phyloP scores from a whole-genome alignment of 2,113 vertebrate genomes.

The Aegypius monachus region DNA sequence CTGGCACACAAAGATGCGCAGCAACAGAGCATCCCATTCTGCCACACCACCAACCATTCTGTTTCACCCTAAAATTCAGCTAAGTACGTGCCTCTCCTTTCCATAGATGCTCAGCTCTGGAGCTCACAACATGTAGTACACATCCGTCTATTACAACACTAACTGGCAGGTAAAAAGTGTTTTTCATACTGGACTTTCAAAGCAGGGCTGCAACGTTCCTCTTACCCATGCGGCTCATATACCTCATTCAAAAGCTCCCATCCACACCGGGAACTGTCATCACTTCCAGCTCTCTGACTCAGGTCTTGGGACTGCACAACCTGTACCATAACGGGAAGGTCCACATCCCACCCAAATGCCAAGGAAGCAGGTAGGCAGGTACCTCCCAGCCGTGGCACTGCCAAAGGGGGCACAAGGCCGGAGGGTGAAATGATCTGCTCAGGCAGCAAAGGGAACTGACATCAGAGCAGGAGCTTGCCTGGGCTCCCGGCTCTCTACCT shows the following conservation, averaged over 20 bases:
- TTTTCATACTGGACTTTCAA: neutral
- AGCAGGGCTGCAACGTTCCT: neutral
- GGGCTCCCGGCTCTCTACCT: neutral
- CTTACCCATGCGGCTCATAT: neutral
- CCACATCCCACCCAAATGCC: neutral
- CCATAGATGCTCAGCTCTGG: neutral
- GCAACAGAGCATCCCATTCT: neutral
- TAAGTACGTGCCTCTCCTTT: neutral
- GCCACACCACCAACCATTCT: neutral
- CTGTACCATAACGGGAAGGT: neutral
- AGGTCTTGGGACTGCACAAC: neutral
- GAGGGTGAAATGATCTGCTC: neutral
- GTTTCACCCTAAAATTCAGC: neutral
- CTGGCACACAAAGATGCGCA: neutral
- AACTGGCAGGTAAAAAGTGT: neutral
- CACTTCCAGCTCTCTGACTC: neutral
- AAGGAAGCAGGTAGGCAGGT: neutral
- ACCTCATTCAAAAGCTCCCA: neutral
- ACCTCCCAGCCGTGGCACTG: neutral
- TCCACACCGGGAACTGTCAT: neutral
- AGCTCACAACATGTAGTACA: neutral
- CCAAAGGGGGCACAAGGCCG: neutral
- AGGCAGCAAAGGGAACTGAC: neutral
- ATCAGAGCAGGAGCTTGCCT: neutral
- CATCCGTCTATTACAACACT: neutral